Base-by-base conservation (phyloP, 2,888 invertebrate genomes). In the Callyntrura guangdongensis region DNA sequence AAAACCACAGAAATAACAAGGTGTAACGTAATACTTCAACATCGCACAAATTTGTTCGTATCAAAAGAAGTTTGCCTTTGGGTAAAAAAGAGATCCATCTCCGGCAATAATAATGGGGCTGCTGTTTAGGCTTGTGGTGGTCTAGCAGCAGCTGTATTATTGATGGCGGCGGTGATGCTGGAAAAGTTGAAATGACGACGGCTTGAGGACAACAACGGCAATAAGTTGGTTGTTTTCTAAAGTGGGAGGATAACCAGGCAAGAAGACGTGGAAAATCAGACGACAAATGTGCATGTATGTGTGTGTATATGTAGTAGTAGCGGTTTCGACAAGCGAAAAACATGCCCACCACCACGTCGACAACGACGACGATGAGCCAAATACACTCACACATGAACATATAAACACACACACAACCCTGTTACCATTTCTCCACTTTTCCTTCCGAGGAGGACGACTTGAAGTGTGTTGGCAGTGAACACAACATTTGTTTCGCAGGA, bases 141-240 rank as follows among this genome's bases (percentile, higher is more conserved):
- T n/a, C n/a, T n/a, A 14, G 67, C 14, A 61, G 53, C 9, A 53
- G 3, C n/a, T 12, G 9, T 17, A 61, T 22, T 27, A 6, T 22
- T 27, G 22, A 9, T 67, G 67, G 11, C 22, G 22, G 6, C 22
- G 67, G n/a, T 67, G 77, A 53, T 53, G 53, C 53, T 77, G 77
- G 77, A 53, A 77, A 77, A 77, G 53, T 53, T 53, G 77, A 53
- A 77, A 77, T 77, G 77, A 77, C 25, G 53, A 77, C 25, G 77
- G 49, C 12, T 47, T 53, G 22, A 77, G 77, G 77, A 69, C 69
- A 36, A 77, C n/a, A 53, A 22, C 49, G 25, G 53, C 14, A 20
- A 74, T 47, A 74, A 74, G 49, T 53, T 53, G 49, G 17, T 49
- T 53, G 77, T 77, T 77, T 77, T 77, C 77, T 77, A 17, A 77